phyloP scores from a whole-genome alignment of 2,888 invertebrate genomes.

The Schizotus pectinicornis region DNA sequence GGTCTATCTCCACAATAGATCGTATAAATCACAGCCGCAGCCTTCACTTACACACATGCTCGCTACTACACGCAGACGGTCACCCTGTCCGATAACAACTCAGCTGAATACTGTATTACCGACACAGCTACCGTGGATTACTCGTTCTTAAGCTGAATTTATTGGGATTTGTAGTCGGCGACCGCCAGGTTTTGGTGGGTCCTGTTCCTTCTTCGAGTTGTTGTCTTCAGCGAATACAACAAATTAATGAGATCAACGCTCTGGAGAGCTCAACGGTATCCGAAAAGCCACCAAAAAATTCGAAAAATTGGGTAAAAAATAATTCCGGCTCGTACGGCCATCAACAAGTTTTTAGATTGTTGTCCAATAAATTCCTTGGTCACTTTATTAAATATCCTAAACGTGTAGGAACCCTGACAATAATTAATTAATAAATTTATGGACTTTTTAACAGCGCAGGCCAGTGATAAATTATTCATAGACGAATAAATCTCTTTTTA shows the following conservation, averaged over 20 bases:
- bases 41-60: constrained; percentile 41
- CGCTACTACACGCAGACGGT: constrained; percentile 11
- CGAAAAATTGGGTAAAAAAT: too few species aligned
- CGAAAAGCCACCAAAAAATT: too few species aligned
- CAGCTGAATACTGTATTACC: constrained; percentile 17
- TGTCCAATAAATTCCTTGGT: too few species aligned
- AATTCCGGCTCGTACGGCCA: too few species aligned
- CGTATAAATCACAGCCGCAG: constrained; percentile 47
- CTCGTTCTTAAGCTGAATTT: constrained; percentile 56
- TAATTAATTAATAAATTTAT: neutral
- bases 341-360: too few species aligned
- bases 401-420: too few species aligned
- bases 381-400: too few species aligned
- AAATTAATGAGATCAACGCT: neutral
- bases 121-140: constrained; percentile 56
- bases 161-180: constrained; percentile 47
- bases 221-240: constrained; percentile 3
- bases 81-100: constrained; percentile 22
- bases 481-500: constrained; percentile 7
- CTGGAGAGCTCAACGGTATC: too few species aligned
- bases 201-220: constrained; percentile 12
- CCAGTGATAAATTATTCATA: constrained; percentile 9
- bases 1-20: constrained; percentile 43
- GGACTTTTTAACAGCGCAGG: neutral
- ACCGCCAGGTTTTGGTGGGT: constrained; percentile 20